Base-by-base conservation (phyloP, 2,888 invertebrate genomes). In the Adineta ricciae region DNA sequence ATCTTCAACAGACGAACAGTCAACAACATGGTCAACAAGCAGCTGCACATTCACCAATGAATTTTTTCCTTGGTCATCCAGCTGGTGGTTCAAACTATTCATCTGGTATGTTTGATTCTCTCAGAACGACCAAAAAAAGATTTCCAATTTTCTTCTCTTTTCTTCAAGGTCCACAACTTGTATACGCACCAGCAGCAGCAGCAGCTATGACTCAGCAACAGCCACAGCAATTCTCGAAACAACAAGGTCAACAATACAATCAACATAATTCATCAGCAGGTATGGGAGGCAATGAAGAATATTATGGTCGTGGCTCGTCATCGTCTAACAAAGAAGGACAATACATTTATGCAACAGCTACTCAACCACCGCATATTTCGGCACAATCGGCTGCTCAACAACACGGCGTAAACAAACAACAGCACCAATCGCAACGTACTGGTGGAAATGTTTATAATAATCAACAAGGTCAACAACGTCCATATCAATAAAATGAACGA, bases 221-320 rank as follows among this genome's bases (percentile, higher is more conserved):
- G 27, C 73, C 14, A 64, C 56, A 78, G n/a, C 78, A 78, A 41
- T 11, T 16, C 11, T 24, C 38, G 0, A 41, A 38, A 24, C 78
- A 78, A 41, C 78, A 78, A 78, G 41, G 41, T 11, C 78, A 78
- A 78, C 78, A 41, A 78, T 41, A 64, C 19, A 64, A 64, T 64
- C 64, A 64, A 78, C 38, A n/a, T 41, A 41, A 78, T n/a, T 78
- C 78, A 41, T 38, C 78, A 41, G 1, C 24, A 41, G 41, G 78
- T 24, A 41, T 78, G 8, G 78, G 78, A 24, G 64, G 64, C 32
- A 64, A 64, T 64, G 64, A 64, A 2, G 32, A 11, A 32, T 64
- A 64, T 64, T 64, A 64, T 64, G 14, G 32, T 32, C 64, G 64
- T 36, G 19, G 5, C 32, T 64, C 64, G 32, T 32, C 64, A 32